Percentiles rank a stretch among this genome's conserved stretches.
These are phyloP conservation scores for Acanthococcus lagerstroemiae DNA, from an alignment of 2,888 invertebrate species.

Conservation along the genomic window DNA sequence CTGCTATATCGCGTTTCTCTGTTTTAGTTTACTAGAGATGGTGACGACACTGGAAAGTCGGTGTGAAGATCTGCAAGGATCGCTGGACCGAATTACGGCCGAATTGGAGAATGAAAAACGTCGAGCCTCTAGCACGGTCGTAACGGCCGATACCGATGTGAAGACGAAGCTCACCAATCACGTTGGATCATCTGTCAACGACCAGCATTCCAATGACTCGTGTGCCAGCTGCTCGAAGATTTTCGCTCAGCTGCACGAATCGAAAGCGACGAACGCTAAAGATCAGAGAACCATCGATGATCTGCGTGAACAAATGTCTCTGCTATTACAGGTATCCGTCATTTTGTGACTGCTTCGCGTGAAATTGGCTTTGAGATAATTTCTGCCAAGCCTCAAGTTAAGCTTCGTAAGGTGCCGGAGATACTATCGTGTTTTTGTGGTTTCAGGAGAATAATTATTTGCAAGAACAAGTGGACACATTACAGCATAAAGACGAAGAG, in stretches of 20 bases:
- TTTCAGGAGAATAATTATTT: slow-evolving; percentile 55
- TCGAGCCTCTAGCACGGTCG: not conserved
- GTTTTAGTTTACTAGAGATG: slow-evolving; percentile 55
- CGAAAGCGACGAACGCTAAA: slow-evolving; percentile 54
- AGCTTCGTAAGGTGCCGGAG: too few relatives aligned
- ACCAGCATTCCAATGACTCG: not conserved
- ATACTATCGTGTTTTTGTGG: too few relatives aligned
- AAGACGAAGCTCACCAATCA: not conserved
- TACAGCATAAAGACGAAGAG: slow-evolving; percentile 59
- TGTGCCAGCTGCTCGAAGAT: slow-evolving; percentile 41
- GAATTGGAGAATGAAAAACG: slow-evolving; percentile 48
- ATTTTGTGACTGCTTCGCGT: too few relatives aligned
- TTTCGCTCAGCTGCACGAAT: slow-evolving; percentile 34
- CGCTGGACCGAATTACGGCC: slow-evolving; percentile 50
- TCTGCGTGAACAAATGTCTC: slow-evolving; percentile 64
- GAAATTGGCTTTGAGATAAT: too few relatives aligned
- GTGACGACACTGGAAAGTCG: slow-evolving; percentile 71
- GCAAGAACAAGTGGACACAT: slow-evolving; percentile 57
- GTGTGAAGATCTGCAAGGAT: slow-evolving; percentile 72
- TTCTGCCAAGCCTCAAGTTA: too few relatives aligned
- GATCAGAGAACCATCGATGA: slow-evolving; percentile 64
- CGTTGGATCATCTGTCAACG: not conserved
- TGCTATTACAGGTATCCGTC: slow-evolving; percentile 53
- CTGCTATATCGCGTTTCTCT: too few relatives aligned
- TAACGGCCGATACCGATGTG: not conserved